Evolutionary conservation across 92 coral and sea anemone genomes (phyloP).

Genomic region (Heteractis magnifica): DNA sequence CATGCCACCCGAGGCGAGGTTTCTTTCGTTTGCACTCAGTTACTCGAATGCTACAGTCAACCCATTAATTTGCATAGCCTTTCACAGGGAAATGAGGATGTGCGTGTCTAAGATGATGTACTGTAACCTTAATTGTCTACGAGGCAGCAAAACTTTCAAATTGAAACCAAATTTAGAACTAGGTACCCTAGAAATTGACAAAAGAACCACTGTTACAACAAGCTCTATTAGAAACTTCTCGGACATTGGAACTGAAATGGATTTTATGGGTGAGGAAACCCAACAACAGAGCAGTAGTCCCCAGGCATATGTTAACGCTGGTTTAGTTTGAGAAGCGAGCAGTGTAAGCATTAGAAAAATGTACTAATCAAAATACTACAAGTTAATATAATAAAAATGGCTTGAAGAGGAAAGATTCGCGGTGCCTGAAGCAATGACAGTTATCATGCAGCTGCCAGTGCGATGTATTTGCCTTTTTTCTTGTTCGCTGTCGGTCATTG

Average conservation of each 20-base stretch:
- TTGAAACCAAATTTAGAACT: background rate
- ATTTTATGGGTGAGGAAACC: background rate
- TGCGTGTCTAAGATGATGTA: background rate
- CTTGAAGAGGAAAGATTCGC: no score
- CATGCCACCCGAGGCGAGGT: no score
- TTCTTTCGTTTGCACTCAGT: background rate
- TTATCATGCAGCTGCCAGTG: no score
- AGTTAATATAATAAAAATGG: no score
- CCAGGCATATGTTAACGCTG: no score
- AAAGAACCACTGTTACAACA: background rate
- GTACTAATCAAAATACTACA: no score
- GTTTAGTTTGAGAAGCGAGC: no score
- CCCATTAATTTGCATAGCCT: constrained; percentile 25
- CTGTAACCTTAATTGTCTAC: background rate
- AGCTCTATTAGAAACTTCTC: background rate
- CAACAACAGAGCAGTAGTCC: background rate
- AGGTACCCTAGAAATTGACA: background rate
- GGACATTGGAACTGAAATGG: background rate
- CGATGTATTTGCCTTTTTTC: no score
- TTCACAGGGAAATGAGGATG: constrained; percentile 13
- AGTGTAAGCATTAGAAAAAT: no score
- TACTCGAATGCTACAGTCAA: constrained; percentile 32
- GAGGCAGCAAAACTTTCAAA: background rate
- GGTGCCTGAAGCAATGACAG: no score
- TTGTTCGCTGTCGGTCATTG: no score